Evolutionary conservation across 2,113 vertebrate species (phyloP).

Genomic region (Engraulis encrasicolus): DNA sequence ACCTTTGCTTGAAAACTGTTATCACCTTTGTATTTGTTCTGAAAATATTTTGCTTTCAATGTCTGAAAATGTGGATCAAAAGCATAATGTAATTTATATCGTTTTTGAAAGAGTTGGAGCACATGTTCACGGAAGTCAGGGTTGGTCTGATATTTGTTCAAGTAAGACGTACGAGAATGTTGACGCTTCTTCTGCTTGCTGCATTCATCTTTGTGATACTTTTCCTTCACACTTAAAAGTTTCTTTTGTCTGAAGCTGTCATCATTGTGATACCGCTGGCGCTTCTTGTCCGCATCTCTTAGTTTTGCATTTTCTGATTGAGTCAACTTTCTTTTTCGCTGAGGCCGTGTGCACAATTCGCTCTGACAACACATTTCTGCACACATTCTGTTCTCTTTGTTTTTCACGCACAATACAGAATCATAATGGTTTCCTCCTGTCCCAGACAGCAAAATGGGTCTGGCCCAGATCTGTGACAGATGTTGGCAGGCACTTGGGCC

Average conservation of each 20-base stretch:
- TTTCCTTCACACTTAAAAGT: not conserved
- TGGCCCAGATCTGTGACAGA: too few species aligned
- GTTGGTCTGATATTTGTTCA: not conserved
- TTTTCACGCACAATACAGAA: slow-evolving; percentile 22
- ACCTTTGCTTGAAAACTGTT: not conserved
- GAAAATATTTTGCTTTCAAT: too few species aligned
- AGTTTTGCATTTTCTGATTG: not conserved
- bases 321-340: not conserved
- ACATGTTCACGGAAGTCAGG: not conserved
- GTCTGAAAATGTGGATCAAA: too few species aligned
- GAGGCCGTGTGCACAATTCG: not conserved
- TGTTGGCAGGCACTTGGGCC: too few species aligned
- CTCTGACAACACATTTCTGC: not conserved
- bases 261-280: not conserved
- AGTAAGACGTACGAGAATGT: not conserved
- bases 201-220: not conserved
- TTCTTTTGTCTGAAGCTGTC: not conserved
- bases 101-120: too few species aligned
- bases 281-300: not conserved
- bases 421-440: slow-evolving; percentile 24
- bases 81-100: too few species aligned
- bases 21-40: not conserved
- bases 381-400: slow-evolving; percentile 9
- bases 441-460: too few species aligned
- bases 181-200: not conserved